A percentile compares a stretch with the other conserved stretches of the same genome.
These are phyloP conservation scores for Sinosuthora webbiana DNA, from an alignment of 2,113 vertebrate genomes.

Conservation along the genomic window DNA sequence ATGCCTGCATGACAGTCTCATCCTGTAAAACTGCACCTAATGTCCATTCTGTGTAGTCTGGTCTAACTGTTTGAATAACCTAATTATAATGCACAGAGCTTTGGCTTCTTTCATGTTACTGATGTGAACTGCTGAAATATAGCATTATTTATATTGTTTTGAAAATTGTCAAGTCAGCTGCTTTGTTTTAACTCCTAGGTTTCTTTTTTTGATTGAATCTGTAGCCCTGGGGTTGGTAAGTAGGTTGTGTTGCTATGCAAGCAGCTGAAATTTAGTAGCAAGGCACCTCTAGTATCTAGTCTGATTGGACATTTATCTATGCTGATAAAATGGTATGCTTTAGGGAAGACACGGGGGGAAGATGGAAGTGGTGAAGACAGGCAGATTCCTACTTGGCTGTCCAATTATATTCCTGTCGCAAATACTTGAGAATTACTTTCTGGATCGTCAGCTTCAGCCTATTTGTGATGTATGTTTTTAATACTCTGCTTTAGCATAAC, in stretches of 20 bases:
- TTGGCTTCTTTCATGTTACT: background rate
- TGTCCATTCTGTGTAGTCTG: background rate
- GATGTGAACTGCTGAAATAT: background rate
- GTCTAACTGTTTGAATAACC: background rate
- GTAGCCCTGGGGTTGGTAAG: background rate
- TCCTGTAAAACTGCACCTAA: background rate
- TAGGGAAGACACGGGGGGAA: background rate
- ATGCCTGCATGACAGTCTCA: background rate
- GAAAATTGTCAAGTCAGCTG: background rate
- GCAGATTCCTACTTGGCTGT: background rate
- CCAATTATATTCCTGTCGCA: background rate
- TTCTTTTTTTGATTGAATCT: background rate
- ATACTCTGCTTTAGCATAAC: background rate
- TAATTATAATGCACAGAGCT: background rate
- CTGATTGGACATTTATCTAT: background rate
- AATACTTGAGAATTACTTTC: background rate
- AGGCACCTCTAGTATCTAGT: background rate
- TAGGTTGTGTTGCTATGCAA: background rate
- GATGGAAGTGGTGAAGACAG: background rate
- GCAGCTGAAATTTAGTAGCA: background rate
- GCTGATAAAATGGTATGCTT: background rate
- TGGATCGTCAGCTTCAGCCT: background rate
- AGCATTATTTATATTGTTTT: background rate
- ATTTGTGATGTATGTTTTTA: background rate
- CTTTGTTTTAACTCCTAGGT: background rate